phyloP scores from a whole-genome alignment of 2,113 vertebrate genomes.

The Melierax canorus region DNA sequence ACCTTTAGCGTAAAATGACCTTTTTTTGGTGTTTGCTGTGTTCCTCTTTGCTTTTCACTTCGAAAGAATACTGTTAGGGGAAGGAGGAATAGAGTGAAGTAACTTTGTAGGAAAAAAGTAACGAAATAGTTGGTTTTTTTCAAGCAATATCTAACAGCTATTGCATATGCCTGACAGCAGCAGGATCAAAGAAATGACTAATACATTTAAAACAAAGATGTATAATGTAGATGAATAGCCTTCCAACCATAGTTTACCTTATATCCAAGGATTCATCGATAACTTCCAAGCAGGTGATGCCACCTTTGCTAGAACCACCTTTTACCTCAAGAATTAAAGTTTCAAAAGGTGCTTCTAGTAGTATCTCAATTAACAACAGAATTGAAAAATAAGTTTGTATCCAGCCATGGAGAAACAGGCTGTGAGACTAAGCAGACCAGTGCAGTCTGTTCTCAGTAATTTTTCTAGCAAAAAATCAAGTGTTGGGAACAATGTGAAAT shows the following conservation, averaged over 20 bases:
- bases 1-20: background rate
- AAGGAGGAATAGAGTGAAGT: background rate
- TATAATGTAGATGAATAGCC: background rate
- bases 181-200: background rate
- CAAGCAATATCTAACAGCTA: background rate
- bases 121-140: background rate
- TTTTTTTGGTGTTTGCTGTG: background rate
- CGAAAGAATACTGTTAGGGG: background rate
- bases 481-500: background rate
- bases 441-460: background rate
- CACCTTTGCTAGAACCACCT: background rate
- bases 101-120: background rate
- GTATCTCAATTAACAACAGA: background rate
- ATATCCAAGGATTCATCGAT: background rate
- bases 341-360: background rate
- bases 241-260: background rate
- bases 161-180: background rate
- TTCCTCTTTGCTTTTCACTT: background rate
- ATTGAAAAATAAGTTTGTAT: background rate
- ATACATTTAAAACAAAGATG: background rate
- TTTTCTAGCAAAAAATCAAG: background rate
- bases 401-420: background rate
- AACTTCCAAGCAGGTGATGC: background rate
- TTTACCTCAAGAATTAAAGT: background rate
- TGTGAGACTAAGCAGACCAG: background rate